These are phyloP conservation scores for Acromyrmex heyeri DNA, from an alignment of 1,140 invertebrate species.

Conservation along the genomic window DNA sequence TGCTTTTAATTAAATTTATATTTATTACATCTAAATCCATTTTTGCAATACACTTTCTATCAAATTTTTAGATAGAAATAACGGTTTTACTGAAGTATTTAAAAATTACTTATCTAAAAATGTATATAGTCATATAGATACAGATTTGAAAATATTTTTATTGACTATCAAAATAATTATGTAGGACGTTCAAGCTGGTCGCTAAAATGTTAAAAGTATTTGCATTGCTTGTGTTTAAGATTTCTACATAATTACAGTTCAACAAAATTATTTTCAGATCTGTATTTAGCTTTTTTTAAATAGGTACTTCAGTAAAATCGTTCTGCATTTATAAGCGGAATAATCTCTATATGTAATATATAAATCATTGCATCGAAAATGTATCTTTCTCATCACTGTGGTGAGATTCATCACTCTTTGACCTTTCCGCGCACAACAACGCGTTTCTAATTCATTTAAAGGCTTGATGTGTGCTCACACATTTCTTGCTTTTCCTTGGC, in stretches of 20 bases:
- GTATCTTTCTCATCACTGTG: conserved; percentile 31
- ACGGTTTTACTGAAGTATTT: too few relatives aligned
- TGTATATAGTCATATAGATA: too few relatives aligned
- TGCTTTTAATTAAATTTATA: neutral
- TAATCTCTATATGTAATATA: conserved; percentile 9
- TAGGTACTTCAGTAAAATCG: too few relatives aligned
- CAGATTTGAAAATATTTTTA: too few relatives aligned
- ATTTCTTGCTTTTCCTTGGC: conserved; percentile 26
- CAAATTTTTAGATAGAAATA: neutral
- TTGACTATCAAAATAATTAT: too few relatives aligned
- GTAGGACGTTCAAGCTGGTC: too few relatives aligned
- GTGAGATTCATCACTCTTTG: conserved; percentile 38
- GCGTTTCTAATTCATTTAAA: conserved; percentile 60
- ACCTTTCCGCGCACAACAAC: conserved; percentile 39
- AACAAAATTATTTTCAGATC: too few relatives aligned
- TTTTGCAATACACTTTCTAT: neutral
- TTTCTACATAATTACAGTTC: too few relatives aligned
- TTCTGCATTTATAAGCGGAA: neutral
- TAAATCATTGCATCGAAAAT: conserved; percentile 15
- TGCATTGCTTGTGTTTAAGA: too few relatives aligned
- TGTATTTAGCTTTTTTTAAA: too few relatives aligned
- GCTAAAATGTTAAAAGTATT: too few relatives aligned
- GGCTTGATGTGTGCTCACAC: conserved; percentile 26
- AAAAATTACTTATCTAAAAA: too few relatives aligned
- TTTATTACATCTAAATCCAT: neutral